phyloP scores from a whole-genome alignment of 2,113 vertebrate species.

The Platysteira castanea region DNA sequence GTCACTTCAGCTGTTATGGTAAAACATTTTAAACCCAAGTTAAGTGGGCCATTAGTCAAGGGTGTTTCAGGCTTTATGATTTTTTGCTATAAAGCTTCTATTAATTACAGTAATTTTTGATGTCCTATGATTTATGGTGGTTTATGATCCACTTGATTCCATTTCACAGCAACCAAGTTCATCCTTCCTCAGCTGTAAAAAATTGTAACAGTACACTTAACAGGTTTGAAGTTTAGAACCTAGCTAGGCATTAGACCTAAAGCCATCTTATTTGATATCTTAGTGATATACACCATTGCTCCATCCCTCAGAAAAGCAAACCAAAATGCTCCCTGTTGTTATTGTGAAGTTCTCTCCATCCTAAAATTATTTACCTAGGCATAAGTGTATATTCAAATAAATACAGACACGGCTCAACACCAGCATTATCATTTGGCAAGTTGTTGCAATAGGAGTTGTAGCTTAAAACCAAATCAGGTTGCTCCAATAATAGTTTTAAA shows the following conservation, averaged over 20 bases:
- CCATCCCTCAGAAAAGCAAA: neutral
- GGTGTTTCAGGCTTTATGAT: neutral
- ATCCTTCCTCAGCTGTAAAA: neutral
- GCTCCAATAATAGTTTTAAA: neutral
- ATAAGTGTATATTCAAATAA: neutral
- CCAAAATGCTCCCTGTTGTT: neutral
- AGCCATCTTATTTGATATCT: neutral
- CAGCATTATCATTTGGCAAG: fast-evolving
- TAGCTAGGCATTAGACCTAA: neutral
- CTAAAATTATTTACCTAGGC: neutral
- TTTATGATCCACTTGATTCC: neutral
- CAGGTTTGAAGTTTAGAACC: neutral
- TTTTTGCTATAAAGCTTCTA: neutral
- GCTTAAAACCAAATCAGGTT: neutral
- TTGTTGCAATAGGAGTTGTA: neutral
- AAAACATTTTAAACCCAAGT: neutral
- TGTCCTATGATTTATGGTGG: neutral
- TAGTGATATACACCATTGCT: neutral
- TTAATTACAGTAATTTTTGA: neutral
- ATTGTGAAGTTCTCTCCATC: neutral
- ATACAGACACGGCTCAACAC: neutral
- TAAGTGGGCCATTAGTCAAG: neutral
- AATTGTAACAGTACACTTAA: neutral
- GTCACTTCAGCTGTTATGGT: neutral
- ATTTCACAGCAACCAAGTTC: neutral